These are phyloP conservation scores for Heliothis peltigera DNA, from an alignment of 2,888 invertebrate species.

Conservation along the genomic window DNA sequence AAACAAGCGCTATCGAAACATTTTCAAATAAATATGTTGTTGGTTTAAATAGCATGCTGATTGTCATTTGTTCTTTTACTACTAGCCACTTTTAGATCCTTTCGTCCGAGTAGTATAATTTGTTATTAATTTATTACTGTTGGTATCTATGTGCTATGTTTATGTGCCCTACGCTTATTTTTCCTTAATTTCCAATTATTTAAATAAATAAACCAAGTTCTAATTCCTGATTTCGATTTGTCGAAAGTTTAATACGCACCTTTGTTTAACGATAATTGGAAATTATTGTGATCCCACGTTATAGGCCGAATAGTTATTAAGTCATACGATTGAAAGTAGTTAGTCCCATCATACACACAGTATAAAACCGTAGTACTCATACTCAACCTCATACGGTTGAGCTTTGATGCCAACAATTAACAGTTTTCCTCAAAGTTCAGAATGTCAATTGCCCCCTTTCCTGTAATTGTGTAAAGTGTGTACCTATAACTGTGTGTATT, in stretches of 20 bases:
- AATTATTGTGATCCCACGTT: slow-evolving; percentile 10
- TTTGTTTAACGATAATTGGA: slow-evolving; percentile 33
- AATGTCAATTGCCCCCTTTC: background rate
- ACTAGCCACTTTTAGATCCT: slow-evolving; percentile 28
- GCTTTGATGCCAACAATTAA: background rate
- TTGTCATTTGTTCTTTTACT: background rate
- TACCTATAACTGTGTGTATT: slow-evolving; percentile 60
- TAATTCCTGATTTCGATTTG: background rate
- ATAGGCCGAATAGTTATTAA: background rate
- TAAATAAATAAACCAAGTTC: slow-evolving; percentile 16
- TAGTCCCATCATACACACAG: background rate
- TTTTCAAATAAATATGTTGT: background rate
- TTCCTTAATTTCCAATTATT: slow-evolving; percentile 38
- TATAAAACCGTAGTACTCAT: background rate
- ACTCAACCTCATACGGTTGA: background rate
- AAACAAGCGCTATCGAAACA: background rate
- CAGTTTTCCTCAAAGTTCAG: background rate
- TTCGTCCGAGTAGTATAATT: too few species aligned
- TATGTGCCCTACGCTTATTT: slow-evolving; percentile 25
- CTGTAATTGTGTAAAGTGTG: slow-evolving; percentile 13
- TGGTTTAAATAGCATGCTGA: slow-evolving; percentile 6
- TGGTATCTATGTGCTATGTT: slow-evolving; percentile 57
- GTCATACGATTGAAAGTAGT: background rate
- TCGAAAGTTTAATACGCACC: slow-evolving; percentile 12
- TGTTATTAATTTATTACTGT: slow-evolving; percentile 53